Base-by-base conservation (phyloP, 1,140 invertebrate species). In the Cotesia vestalis region DNA sequence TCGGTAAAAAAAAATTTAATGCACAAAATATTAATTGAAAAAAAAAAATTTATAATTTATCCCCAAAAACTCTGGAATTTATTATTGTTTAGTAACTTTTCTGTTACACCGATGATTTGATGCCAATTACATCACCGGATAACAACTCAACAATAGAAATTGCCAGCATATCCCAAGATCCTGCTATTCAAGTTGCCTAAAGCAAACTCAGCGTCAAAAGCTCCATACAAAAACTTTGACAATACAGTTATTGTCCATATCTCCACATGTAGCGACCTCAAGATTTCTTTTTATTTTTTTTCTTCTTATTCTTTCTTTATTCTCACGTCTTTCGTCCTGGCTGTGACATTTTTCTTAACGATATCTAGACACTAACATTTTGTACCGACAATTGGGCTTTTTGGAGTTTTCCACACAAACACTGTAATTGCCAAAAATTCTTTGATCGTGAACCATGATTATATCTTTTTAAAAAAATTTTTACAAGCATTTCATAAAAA, bases 91-190 rank as follows among this genome's bases (percentile, higher is more conserved):
- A 67, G 27, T 76, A 66, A 76, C 57, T 69, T 73, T 73, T 59
- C 6, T 60, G 76, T 79, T 80, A 78, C 74, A 76, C 73, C 9
- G 9, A 73, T 72, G 61, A 74, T 70, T 52, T 72, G 78, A 75
- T 70, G 75, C 75, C 75, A 81, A 82, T 80, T 82, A 80, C 81
- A 78, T 81, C 75, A 75, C 72, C 73, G 74, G 71, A 66, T 74
- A 73, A 64, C 66, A 73, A 67, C 60, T 14, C 71, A 76, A 80
- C 79, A 80, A 80, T 80, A 78, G 74, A 77, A 77, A 78, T 80
- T 76, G 73, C 72, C 67, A 71, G 60, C 78, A 79, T 72, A 75
- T 66, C 66, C 59, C 9, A 11, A 67, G 40, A 52, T 71, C 51
- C 20, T 52, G 51, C 35, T 64, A 46, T 35, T 35, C 51, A 53